Conservation (phyloP, 1,140 invertebrate genomes). For the Zaprionus capensis region DNA sequence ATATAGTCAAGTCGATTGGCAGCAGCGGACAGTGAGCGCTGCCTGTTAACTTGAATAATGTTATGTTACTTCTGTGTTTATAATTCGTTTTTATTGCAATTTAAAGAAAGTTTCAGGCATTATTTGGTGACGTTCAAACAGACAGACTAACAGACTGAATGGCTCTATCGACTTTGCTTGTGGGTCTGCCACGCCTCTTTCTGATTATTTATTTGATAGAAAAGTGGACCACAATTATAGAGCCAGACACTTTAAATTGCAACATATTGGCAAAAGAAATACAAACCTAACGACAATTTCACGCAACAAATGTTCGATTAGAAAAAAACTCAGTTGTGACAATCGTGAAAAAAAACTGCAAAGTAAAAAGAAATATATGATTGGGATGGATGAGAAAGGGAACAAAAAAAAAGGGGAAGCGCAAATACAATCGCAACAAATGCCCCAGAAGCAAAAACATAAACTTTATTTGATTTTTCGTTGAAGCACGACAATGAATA, state of each 20-base stretch:
- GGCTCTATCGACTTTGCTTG: too few relatives aligned
- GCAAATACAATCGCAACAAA: slow-evolving; percentile 35
- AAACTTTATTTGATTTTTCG: slow-evolving; percentile 78
- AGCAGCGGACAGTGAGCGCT: too few relatives aligned
- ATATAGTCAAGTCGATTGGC: too few relatives aligned
- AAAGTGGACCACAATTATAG: slow-evolving; percentile 7
- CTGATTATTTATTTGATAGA: too few relatives aligned
- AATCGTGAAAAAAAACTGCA: slow-evolving; percentile 33
- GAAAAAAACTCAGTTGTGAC: slow-evolving; percentile 57
- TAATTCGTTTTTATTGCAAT: too few relatives aligned
- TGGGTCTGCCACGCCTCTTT: too few relatives aligned
- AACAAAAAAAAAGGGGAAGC: not conserved
- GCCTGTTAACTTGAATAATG: too few relatives aligned
- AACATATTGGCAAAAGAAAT: slow-evolving; percentile 67
- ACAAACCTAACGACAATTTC: slow-evolving; percentile 70
- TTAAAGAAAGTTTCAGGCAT: too few relatives aligned
- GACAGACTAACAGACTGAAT: too few relatives aligned
- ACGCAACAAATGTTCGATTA: slow-evolving; percentile 80
- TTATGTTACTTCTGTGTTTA: too few relatives aligned
- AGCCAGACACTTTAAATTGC: slow-evolving; percentile 61
- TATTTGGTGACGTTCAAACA: too few relatives aligned
- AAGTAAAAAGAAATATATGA: slow-evolving; percentile 23
- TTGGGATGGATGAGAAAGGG: slow-evolving; percentile 1
- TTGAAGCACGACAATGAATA: slow-evolving; percentile 78
- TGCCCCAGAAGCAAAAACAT: slow-evolving; percentile 44